Evolutionary conservation across 2,113 vertebrate genomes (phyloP).

Genomic region (Calonectris borealis): DNA sequence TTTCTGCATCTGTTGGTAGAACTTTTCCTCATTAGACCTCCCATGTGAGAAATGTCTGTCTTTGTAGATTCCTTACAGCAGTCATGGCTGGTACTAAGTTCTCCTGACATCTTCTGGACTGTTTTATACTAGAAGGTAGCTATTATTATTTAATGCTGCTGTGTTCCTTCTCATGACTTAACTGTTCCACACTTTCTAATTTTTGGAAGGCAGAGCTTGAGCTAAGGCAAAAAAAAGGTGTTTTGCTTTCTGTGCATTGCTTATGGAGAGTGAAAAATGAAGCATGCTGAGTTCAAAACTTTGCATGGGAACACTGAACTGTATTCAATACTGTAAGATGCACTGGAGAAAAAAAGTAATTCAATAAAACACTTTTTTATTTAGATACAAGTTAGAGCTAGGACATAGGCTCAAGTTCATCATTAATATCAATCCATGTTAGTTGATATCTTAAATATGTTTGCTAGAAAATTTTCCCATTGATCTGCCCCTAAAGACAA

Average conservation of each 20-base stretch:
- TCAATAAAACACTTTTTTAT: background rate
- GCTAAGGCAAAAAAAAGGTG: background rate
- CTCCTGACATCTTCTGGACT: background rate
- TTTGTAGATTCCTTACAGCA: background rate
- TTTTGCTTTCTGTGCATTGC: background rate
- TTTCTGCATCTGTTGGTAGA: background rate
- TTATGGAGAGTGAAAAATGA: background rate
- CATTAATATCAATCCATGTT: background rate
- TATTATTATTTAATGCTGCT: background rate
- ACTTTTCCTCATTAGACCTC: background rate
- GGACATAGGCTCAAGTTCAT: background rate
- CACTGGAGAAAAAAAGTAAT: background rate
- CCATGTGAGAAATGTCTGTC: background rate
- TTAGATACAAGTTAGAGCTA: background rate
- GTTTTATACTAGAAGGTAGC: background rate
- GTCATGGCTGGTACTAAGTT: background rate
- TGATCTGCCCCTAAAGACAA: background rate
- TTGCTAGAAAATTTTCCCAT: background rate
- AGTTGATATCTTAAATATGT: background rate
- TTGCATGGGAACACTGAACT: background rate
- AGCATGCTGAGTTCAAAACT: background rate
- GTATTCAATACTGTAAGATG: background rate
- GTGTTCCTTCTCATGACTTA: background rate
- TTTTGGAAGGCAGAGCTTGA: background rate
- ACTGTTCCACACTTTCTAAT: background rate